Conservation (phyloP, 1,140 invertebrate genomes). For the Potamilus streckersoni region DNA sequence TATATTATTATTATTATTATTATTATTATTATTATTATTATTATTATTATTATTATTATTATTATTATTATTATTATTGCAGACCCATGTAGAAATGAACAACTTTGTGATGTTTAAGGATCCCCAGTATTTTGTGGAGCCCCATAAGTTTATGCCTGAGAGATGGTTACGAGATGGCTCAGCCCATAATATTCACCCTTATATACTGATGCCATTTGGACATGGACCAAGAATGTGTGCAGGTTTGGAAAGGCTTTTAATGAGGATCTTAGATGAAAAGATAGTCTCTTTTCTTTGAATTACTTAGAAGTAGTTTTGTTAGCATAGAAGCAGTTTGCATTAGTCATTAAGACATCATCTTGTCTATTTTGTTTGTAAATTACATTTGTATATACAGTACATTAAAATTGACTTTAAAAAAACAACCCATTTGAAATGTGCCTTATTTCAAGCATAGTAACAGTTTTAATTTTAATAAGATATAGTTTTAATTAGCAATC, state of each 20-base stretch:
- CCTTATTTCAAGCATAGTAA: too few relatives aligned
- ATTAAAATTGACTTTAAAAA: too few relatives aligned
- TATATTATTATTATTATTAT: conserved; percentile 33
- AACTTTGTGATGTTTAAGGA: conserved; percentile 84
- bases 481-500: too few relatives aligned
- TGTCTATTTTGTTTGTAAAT: too few relatives aligned
- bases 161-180: conserved; percentile 78
- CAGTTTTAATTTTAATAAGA: too few relatives aligned
- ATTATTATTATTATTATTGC: conserved; percentile 61
- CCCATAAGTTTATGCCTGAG: conserved; percentile 83
- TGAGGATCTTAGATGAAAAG: too few relatives aligned
- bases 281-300: too few relatives aligned
- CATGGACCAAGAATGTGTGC: conserved; percentile 74
- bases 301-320: too few relatives aligned
- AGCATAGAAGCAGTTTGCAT: too few relatives aligned
- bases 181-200: conserved; percentile 70
- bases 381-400: too few relatives aligned
- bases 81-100: conserved; percentile 80
- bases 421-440: too few relatives aligned
- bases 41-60: conserved; percentile 32
- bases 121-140: conserved; percentile 82
- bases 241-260: conserved; percentile 49
- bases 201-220: conserved; percentile 87
- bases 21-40: conserved; percentile 31
- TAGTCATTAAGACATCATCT: too few relatives aligned